These are phyloP conservation scores for Bos indicus DNA, from an alignment of 2,113 vertebrate genomes.

Conservation along the genomic window DNA sequence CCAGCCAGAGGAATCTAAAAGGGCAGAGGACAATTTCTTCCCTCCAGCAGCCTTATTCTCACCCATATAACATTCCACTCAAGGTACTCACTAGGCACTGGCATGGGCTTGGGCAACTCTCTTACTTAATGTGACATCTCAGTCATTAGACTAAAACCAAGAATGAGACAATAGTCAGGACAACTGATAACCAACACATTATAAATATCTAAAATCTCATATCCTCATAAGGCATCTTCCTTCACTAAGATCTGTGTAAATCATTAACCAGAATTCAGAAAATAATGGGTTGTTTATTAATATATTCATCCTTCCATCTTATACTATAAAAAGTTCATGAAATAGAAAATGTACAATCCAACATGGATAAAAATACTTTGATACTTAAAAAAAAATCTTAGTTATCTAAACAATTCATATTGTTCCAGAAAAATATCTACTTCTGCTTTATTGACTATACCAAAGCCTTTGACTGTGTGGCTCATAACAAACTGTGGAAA, in stretches of 20 bases:
- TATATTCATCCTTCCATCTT: neutral
- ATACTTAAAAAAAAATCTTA: neutral
- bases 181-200: neutral
- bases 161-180: neutral
- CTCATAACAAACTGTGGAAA: neutral
- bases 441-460: neutral
- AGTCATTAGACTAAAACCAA: neutral
- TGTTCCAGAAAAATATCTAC: neutral
- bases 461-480: neutral
- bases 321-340: neutral
- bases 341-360: neutral
- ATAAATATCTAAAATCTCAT: neutral
- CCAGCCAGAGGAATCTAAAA: neutral
- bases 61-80: neutral
- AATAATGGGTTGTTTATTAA: neutral
- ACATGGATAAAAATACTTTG: neutral
- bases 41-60: neutral
- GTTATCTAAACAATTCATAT: neutral
- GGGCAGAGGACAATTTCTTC: neutral
- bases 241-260: neutral
- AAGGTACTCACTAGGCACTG: no score
- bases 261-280: neutral
- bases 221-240: neutral
- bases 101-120: neutral
- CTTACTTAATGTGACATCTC: neutral